These are phyloP conservation scores for Cololabis saira DNA, from an alignment of 2,113 vertebrate species.

Conservation along the genomic window DNA sequence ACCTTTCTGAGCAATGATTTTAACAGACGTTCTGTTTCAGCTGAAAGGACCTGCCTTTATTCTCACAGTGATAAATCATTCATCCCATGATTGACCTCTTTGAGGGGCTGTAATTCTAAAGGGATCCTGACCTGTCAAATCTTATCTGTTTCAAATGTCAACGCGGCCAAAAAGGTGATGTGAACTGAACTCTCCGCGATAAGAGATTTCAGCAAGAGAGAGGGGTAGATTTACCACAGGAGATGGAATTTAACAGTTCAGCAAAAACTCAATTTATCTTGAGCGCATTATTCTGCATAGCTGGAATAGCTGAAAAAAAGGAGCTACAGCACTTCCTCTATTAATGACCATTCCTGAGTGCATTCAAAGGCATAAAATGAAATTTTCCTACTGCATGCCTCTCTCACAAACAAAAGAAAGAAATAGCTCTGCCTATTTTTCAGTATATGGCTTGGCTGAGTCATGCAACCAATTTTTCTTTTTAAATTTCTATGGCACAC, in stretches of 20 bases:
- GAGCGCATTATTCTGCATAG: constrained; percentile 77
- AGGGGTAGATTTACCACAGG: constrained; percentile 82
- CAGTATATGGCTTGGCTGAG: constrained; percentile 38
- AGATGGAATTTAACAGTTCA: constrained; percentile 83
- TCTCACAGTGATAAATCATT: constrained; percentile 59
- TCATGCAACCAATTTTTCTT: constrained; percentile 14
- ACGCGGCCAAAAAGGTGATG: constrained; percentile 62
- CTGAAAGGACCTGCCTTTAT: constrained; percentile 21
- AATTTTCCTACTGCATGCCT: constrained; percentile 31
- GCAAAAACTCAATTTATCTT: constrained; percentile 87
- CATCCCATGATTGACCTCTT: constrained; percentile 74
- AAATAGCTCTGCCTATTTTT: constrained; percentile 48
- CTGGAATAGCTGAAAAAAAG: constrained; percentile 34
- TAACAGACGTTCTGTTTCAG: constrained; percentile 27
- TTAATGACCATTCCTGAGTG: constrained; percentile 82
- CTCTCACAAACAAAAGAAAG: constrained; percentile 6
- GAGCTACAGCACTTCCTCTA: constrained; percentile 75
- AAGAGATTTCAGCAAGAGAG: constrained; percentile 77
- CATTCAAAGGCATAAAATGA: constrained; percentile 69
- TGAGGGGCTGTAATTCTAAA: constrained; percentile 72
- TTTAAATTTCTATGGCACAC: no score
- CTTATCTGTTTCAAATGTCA: constrained; percentile 85
- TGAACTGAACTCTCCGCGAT: constrained; percentile 70
- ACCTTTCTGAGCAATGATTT: constrained; percentile 17
- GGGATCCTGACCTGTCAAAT: constrained; percentile 76